phyloP scores from a whole-genome alignment of 2,797 vertebrate species.

The Threskiornis aethiopicus region DNA sequence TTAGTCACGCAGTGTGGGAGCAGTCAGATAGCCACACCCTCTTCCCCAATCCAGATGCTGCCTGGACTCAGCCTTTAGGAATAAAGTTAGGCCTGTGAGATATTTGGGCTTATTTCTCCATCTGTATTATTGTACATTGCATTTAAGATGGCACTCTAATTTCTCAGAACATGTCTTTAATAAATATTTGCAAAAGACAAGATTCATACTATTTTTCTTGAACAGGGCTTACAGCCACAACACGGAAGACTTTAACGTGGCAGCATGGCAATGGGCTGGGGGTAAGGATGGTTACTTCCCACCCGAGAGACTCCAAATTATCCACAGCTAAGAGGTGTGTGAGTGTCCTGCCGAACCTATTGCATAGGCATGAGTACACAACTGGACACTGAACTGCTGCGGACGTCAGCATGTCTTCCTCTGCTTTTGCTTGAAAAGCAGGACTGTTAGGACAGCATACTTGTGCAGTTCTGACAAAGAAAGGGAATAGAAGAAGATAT shows the following conservation, averaged over 20 bases:
- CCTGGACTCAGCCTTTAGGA: background rate
- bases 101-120: background rate
- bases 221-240: background rate
- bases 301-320: accelerated
- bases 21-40: background rate
- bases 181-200: background rate
- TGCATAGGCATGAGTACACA: background rate
- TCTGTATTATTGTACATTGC: background rate
- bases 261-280: background rate
- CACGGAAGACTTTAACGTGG: background rate
- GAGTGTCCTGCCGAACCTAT: background rate
- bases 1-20: background rate
- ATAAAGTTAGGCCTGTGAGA: background rate
- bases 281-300: background rate
- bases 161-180: background rate
- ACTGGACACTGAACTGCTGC: background rate
- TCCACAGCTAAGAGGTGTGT: background rate
- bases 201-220: background rate
- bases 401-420: background rate
- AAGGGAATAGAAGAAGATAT: background rate
- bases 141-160: background rate
- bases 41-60: background rate
- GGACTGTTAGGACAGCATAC: background rate
- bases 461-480: background rate
- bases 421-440: background rate